phyloP scores from a whole-genome alignment of 2,888 invertebrate genomes.

The Leucoma salicis region DNA sequence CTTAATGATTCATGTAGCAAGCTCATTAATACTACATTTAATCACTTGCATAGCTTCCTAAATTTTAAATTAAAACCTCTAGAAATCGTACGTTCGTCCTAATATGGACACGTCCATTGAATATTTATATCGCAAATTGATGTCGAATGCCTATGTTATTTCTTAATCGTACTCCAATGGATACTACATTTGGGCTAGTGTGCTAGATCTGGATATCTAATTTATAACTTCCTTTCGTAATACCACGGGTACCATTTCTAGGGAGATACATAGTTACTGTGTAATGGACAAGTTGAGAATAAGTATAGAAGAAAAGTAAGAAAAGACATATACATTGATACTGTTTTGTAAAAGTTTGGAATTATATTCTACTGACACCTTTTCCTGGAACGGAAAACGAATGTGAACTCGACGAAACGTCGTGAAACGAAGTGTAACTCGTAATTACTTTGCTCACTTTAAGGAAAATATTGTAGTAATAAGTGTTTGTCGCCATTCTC shows the following conservation, averaged over 20 bases:
- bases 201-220: constrained; percentile 27
- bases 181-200: constrained; percentile 18
- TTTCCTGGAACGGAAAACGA: no score
- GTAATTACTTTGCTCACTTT: no score
- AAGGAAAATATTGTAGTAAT: no score
- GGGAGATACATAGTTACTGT: no score
- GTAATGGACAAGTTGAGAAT: no score
- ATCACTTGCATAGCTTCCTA: constrained; percentile 3
- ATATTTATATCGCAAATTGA: constrained; percentile 36
- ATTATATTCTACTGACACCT: no score
- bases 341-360: no score
- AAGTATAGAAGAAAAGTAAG: no score
- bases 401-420: no score
- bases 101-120: constrained; percentile 27
- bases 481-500: no score
- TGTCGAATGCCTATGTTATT: constrained; percentile 32
- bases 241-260: background rate
- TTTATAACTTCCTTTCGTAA: constrained; percentile 23
- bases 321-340: no score
- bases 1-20: constrained; percentile 19
- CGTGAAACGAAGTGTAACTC: no score
- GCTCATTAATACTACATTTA: background rate
- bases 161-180: constrained; percentile 28
- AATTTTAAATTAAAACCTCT: constrained; percentile 10
- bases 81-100: constrained; percentile 9